Evolutionary conservation across 2,797 vertebrate genomes (phyloP).

Genomic region (Mormyrops boulengeri): DNA sequence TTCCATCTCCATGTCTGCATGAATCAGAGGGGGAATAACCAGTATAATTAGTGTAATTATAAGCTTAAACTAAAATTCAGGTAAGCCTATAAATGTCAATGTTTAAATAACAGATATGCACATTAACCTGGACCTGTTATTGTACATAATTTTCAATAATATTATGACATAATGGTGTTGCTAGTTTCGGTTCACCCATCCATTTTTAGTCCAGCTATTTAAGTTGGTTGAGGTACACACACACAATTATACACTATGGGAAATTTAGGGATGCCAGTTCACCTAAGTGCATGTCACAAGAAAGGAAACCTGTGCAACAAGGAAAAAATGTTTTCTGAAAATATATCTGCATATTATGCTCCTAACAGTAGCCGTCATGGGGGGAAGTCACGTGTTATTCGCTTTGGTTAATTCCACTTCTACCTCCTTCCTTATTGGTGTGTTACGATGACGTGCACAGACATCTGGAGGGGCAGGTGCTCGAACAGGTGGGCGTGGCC

Average conservation of each 20-base stretch:
- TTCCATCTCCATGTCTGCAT: constrained; percentile 30
- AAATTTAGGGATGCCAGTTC: background rate
- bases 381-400: background rate
- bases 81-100: background rate
- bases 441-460: background rate
- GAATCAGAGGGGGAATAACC: background rate
- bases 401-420: background rate
- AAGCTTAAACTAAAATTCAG: background rate
- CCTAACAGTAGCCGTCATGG: background rate
- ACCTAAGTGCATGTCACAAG: background rate
- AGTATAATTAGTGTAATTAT: background rate
- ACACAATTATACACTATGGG: background rate
- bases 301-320: background rate
- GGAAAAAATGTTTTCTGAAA: background rate
- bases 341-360: background rate
- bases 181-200: no score
- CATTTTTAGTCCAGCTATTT: no score
- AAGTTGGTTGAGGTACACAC: background rate
- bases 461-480: background rate
- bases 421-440: background rate
- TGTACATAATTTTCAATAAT: no score
- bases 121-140: background rate
- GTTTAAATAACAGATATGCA: background rate
- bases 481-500: background rate
- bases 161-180: no score